phyloP scores from a whole-genome alignment of 2,888 invertebrate genomes.

The Limenitis camilla region DNA sequence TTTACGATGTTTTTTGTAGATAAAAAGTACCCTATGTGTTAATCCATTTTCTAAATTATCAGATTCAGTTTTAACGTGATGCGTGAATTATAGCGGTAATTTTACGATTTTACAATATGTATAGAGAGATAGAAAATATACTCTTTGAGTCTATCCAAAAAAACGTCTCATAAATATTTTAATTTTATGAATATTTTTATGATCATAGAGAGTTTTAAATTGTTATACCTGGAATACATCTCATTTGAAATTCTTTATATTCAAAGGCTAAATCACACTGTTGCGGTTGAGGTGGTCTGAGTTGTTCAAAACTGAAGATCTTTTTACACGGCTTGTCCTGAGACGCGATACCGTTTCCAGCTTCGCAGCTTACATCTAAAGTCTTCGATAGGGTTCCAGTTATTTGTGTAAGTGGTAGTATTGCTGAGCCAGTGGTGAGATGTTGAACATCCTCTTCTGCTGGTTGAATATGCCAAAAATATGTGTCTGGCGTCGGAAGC shows the following conservation, averaged over 20 bases:
- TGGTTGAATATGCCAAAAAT: slow-evolving; percentile 61
- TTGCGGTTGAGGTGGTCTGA: slow-evolving; percentile 57
- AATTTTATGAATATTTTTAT: too few relatives aligned
- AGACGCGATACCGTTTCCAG: slow-evolving; percentile 57
- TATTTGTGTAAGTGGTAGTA: slow-evolving; percentile 54
- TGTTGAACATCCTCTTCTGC: slow-evolving; percentile 53
- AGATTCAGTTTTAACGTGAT: too few relatives aligned
- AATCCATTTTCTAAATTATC: too few relatives aligned
- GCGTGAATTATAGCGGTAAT: too few relatives aligned
- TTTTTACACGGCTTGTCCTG: slow-evolving; percentile 56
- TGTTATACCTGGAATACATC: slow-evolving; percentile 66
- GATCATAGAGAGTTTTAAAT: too few relatives aligned
- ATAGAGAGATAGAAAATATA: too few relatives aligned
- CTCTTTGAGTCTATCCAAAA: too few relatives aligned
- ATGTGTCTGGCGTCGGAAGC: slow-evolving; percentile 55
- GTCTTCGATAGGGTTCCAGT: slow-evolving; percentile 51
- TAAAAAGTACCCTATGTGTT: too few relatives aligned
- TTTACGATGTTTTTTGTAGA: too few relatives aligned
- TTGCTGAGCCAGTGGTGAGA: slow-evolving; percentile 55
- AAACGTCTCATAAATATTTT: too few relatives aligned
- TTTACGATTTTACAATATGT: too few relatives aligned
- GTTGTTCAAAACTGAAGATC: slow-evolving; percentile 49
- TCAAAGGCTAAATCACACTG: slow-evolving; percentile 63
- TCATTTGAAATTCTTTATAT: slow-evolving; percentile 61
- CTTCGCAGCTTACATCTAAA: slow-evolving; percentile 54